These are phyloP conservation scores for Periphyllus acericola DNA, from an alignment of 2,888 invertebrate species.

Conservation along the genomic window DNA sequence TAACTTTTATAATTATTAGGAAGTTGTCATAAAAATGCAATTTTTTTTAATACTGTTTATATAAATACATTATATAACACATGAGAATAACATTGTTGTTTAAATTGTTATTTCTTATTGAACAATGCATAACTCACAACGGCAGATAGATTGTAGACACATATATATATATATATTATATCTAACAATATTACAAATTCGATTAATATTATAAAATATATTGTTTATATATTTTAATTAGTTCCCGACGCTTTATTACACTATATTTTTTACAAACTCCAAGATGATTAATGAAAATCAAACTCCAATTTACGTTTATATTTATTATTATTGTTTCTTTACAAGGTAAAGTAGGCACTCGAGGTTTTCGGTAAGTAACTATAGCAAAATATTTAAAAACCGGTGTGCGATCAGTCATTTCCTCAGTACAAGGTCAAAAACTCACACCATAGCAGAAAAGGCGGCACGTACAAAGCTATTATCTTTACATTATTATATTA, in stretches of 20 bases:
- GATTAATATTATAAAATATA: background rate
- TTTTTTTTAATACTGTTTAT: background rate
- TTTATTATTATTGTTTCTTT: background rate
- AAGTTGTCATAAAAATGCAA: background rate
- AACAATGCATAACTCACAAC: background rate
- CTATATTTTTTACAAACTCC: background rate
- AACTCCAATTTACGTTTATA: background rate
- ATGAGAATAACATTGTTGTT: too few relatives aligned
- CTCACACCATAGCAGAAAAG: background rate
- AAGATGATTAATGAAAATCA: background rate
- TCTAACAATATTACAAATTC: background rate
- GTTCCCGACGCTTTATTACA: background rate
- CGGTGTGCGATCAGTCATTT: constrained; percentile 42
- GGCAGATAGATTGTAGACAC: background rate
- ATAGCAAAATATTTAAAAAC: constrained; percentile 29
- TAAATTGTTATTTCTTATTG: too few relatives aligned
- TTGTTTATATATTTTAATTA: background rate
- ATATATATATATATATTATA: background rate
- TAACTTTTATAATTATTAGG: background rate
- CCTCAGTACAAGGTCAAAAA: constrained; percentile 23
- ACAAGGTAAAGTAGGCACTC: background rate
- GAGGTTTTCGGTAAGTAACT: constrained; percentile 13
- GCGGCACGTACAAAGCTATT: constrained; percentile 29
- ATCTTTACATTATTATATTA: constrained; percentile 36
- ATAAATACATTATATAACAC: too few relatives aligned